Conservation (phyloP, 1,140 invertebrate genomes). For the Drosophila sulfurigaster region DNA sequence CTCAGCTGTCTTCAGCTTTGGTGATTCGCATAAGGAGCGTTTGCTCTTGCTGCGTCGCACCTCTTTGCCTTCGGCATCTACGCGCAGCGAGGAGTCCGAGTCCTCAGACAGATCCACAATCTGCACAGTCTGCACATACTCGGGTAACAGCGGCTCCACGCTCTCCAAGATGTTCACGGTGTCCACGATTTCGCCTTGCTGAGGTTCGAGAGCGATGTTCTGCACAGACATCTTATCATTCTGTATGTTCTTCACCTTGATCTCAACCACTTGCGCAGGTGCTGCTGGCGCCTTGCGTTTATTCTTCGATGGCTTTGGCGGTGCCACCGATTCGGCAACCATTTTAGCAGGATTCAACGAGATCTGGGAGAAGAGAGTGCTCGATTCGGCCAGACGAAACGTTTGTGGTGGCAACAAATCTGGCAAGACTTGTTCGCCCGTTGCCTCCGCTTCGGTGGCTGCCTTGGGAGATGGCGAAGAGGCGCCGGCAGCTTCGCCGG, state of each 20-base stretch:
- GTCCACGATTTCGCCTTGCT: constrained; percentile 77
- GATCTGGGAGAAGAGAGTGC: constrained; percentile 89
- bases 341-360: constrained; percentile 80
- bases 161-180: constrained; percentile 83
- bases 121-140: constrained; percentile 83
- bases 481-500: constrained; percentile 47
- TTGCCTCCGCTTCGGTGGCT: constrained; percentile 1
- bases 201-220: constrained; percentile 71
- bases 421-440: constrained; percentile 62
- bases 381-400: constrained; percentile 88
- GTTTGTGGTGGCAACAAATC: constrained; percentile 85
- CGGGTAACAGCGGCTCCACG: constrained; percentile 79
- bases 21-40: constrained; percentile 56
- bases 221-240: constrained; percentile 84
- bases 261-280: constrained; percentile 76
- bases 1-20: constrained; percentile 19
- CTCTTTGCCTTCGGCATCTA: constrained; percentile 64
- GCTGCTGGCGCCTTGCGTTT: constrained; percentile 65
- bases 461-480: constrained; percentile 36
- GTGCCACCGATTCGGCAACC: neutral
- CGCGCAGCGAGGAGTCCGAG: constrained; percentile 72
- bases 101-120: constrained; percentile 83
- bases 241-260: constrained; percentile 78
- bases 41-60: constrained; percentile 75
- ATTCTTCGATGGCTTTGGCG: constrained; percentile 58